Evolutionary conservation across 2,888 invertebrate species (phyloP), one percentile per base, ranked within the genome.

Genomic region (Julus scandinavius): DNA sequence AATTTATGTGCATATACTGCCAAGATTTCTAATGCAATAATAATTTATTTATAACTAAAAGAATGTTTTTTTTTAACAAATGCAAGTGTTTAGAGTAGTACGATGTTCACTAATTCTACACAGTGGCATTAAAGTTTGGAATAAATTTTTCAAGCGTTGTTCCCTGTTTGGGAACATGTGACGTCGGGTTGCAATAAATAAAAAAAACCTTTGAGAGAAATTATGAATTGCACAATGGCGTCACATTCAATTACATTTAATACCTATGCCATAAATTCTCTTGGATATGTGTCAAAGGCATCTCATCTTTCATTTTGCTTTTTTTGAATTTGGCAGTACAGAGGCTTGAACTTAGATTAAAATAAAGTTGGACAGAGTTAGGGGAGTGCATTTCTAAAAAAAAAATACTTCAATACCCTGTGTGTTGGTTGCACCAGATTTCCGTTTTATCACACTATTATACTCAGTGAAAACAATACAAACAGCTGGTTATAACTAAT

Each of bases 1-100:
- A 72, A 72, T 72, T 72, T 72, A n/a, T 63, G 72, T 29, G 72
- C 72, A 72, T 72, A 29, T 72, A 72, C 72, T 72, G 72, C 72
- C 72, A 72, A 11, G 72, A 72, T 72, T 72, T 72, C 72, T 72
- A 29, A 72, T 72, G 72, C 72, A 72, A 72, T 72, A 72, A 72
- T 72, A 1, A 72, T 20, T 72, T 29, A 20, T 72, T 72, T 9
- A n/a, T 63, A 9, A 72, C 72, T 29, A n/a, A 72, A 72, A 20
- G 58, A 72, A 72, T 29, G 29, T 0, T 72, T 72, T 29, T 29
- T 72, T 20, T 2, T 63, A n/a, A 63, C 72, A 20, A 11, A 54
- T 72, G 72, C 20, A 72, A 29, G 20, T 54, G 54, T 54, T 54
- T 54, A 54, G 54, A 15, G 54, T 54, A 54, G 17, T 54, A 17